Conservation (phyloP, 2,113 vertebrate species). For the Symphodus melops region DNA sequence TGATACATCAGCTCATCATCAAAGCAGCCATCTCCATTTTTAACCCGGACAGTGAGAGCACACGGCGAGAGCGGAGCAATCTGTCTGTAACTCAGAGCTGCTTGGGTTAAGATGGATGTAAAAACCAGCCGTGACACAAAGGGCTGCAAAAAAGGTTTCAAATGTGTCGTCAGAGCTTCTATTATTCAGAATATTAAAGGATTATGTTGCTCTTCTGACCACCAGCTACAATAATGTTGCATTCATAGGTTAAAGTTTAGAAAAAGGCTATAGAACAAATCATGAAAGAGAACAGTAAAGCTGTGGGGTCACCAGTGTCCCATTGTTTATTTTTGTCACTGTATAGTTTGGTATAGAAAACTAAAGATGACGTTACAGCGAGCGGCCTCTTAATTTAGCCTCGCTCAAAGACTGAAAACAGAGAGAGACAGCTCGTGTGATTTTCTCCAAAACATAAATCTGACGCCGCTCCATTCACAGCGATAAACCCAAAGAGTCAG, state of each 20-base stretch:
- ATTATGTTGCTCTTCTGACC: too few species aligned
- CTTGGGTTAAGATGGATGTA: constrained; percentile 13
- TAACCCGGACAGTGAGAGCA: neutral
- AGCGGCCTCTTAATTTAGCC: neutral
- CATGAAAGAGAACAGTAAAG: neutral
- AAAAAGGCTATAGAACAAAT: neutral
- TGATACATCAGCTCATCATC: constrained; percentile 42
- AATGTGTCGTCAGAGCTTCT: neutral
- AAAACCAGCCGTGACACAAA: neutral
- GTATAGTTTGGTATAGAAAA: too few species aligned
- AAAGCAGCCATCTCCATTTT: constrained; percentile 37
- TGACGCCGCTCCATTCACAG: too few species aligned
- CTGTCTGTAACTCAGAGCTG: constrained; percentile 2
- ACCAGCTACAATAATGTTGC: too few species aligned
- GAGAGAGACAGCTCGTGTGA: too few species aligned
- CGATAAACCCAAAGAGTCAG: too few species aligned
- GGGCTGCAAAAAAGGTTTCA: neutral
- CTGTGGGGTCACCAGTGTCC: too few species aligned
- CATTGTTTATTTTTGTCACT: too few species aligned
- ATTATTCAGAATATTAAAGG: constrained; percentile 1
- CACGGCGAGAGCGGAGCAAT: neutral
- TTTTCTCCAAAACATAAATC: too few species aligned
- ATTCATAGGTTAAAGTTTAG: too few species aligned
- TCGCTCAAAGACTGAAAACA: neutral
- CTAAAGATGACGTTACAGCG: neutral